Percentiles rank a stretch among this genome's conserved stretches.
These are phyloP conservation scores for Lasioglossum morio DNA, from an alignment of 2,888 invertebrate species.

Conservation along the genomic window DNA sequence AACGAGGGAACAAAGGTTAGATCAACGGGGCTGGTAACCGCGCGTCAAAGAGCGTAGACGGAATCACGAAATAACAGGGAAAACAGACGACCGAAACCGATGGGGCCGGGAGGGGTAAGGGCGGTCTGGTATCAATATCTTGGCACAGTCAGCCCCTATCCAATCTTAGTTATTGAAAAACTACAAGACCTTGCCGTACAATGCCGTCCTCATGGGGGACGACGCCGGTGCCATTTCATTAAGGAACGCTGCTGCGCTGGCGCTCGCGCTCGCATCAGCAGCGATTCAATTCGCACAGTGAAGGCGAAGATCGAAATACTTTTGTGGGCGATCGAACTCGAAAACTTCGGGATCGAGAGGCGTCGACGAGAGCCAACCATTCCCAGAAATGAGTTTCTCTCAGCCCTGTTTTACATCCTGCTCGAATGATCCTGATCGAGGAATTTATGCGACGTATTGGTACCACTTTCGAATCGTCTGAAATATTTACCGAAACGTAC, in stretches of 20 bases:
- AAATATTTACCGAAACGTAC: not conserved
- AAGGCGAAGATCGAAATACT: constrained; percentile 55
- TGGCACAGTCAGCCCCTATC: constrained; percentile 66
- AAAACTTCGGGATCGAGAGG: constrained; percentile 33
- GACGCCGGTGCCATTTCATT: constrained; percentile 78
- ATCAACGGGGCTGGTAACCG: constrained; percentile 28
- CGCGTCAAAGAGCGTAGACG: constrained; percentile 31
- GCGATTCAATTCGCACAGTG: constrained; percentile 58
- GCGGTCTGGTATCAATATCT: constrained; percentile 65
- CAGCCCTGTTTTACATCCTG: constrained; percentile 12
- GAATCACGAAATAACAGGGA: constrained; percentile 33
- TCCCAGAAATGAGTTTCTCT: constrained; percentile 52
- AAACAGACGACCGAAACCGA: constrained; percentile 22
- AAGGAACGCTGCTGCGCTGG: constrained; percentile 61
- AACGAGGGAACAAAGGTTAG: constrained; percentile 22
- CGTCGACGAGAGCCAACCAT: constrained; percentile 22
- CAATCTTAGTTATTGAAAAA: constrained; percentile 79
- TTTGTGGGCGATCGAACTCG: constrained; percentile 58
- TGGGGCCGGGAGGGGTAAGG: not conserved
- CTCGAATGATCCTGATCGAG: constrained; percentile 13
- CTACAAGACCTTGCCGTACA: constrained; percentile 76
- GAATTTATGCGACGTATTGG: not conserved
- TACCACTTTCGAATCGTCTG: not conserved
- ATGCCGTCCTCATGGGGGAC: constrained; percentile 71
- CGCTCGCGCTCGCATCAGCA: constrained; percentile 29